These are phyloP conservation scores for Trialeurodes vaporariorum DNA, from an alignment of 1,140 invertebrate genomes.

Conservation along the genomic window DNA sequence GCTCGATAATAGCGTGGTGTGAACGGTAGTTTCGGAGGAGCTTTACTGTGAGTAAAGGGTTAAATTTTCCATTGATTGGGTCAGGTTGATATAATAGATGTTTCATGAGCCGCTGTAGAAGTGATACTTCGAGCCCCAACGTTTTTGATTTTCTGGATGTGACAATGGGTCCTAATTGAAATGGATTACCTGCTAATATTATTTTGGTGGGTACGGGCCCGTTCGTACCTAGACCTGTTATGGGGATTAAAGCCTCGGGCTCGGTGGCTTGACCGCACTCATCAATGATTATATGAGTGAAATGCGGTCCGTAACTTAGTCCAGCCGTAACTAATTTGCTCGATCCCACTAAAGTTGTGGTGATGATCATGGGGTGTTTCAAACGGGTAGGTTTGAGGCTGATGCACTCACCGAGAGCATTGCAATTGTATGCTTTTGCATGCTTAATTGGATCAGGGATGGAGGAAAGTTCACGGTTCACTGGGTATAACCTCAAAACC, in stretches of 20 bases:
- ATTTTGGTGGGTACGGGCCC: conserved; percentile 43
- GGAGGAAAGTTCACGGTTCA: not conserved
- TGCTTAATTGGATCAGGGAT: not conserved
- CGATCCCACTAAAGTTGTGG: not conserved
- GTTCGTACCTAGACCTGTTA: not conserved
- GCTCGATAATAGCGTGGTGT: conserved; percentile 54
- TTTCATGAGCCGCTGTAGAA: conserved; percentile 29
- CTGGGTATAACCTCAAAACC: not conserved
- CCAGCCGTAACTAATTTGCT: not conserved
- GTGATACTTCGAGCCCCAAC: conserved; percentile 43
- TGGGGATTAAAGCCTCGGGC: not conserved
- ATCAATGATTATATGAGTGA: not conserved
- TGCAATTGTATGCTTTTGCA: conserved; percentile 23
- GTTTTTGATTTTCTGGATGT: conserved; percentile 46
- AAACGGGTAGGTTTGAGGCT: conserved; percentile 67
- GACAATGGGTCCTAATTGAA: conserved; percentile 77
- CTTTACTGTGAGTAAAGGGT: conserved; percentile 55
- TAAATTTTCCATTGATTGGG: conserved; percentile 40
- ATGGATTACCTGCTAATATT: conserved; percentile 78
- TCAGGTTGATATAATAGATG: conserved; percentile 25
- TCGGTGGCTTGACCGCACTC: not conserved
- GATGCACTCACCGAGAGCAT: conserved; percentile 61
- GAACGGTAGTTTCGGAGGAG: conserved; percentile 65
- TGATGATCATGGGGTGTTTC: conserved; percentile 46
- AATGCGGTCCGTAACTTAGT: conserved; percentile 40